phyloP scores from a whole-genome alignment of 2,797 vertebrate genomes.

The Taeniopygia guttata region DNA sequence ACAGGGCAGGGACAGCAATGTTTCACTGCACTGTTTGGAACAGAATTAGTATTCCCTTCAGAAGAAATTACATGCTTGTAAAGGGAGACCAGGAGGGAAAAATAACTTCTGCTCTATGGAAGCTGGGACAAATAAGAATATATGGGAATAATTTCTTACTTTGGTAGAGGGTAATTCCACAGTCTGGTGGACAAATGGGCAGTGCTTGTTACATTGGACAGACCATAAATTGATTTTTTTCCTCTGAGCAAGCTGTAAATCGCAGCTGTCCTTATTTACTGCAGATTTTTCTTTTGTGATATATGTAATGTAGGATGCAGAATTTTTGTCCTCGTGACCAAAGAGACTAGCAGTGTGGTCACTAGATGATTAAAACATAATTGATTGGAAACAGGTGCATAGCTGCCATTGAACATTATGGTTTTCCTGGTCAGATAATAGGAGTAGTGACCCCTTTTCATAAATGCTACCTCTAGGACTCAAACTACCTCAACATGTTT shows the following conservation, averaged over 20 bases:
- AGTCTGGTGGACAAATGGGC: constrained; percentile 55
- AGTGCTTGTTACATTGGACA: constrained; percentile 42
- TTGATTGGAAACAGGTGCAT: neutral
- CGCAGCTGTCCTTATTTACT: neutral
- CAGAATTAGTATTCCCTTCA: neutral
- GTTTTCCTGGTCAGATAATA: neutral
- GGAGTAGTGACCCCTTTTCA: neutral
- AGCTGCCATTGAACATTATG: neutral
- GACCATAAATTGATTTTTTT: constrained; percentile 58
- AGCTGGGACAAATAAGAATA: neutral
- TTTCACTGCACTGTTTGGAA: neutral
- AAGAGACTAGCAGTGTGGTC: neutral
- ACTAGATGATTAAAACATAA: neutral
- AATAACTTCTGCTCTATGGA: constrained; percentile 27
- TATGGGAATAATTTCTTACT: constrained; percentile 44
- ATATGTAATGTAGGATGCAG: neutral
- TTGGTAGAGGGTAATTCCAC: constrained; percentile 59
- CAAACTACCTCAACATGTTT: neutral
- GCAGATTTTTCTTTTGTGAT: constrained; percentile 4
- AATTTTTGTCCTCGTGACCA: neutral
- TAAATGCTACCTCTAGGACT: neutral
- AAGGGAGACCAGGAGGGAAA: constrained; percentile 3
- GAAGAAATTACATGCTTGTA: constrained; percentile 41
- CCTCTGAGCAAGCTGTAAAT: constrained; percentile 66
- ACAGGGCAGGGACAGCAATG: neutral